Evolutionary conservation across 2,797 vertebrate species (phyloP), one percentile per base, ranked within the genome.

Genomic region (Falco berigora): DNA sequence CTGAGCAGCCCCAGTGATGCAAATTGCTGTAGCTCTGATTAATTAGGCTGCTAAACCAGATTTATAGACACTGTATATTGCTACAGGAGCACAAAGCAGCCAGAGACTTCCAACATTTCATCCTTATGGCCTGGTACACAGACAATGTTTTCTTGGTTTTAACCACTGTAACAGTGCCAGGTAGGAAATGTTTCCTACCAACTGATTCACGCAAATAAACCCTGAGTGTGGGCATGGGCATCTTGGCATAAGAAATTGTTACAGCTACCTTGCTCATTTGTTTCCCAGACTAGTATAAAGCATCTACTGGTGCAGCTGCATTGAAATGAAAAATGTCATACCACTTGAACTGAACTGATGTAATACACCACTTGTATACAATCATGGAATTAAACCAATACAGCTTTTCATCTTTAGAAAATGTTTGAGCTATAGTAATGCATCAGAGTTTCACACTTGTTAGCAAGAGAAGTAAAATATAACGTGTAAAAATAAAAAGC

Each of bases 21-120:
- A 95, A 91, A 95, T 74, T 95, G 52, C 63, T 74, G 52, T 55
- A 87, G 69, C 32, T 82, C 61, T 77, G 86, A 96, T 85, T 95
- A 96, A 93, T 92, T 80, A 92, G 74, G 61, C 42, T 47, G 61
- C 53, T 95, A 62, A 83, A 38, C 21, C 25, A 30, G 81, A 96
- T 91, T 87, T 95, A 90, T 67, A n/a, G 86, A 58, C 64, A 17
- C 28, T 68, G 49, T 86, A 82, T 84, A 86, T 94, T 85, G 50
- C 81, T 71, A 52, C 42, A 85, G 64, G 27, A 94, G 61, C 61
- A 92, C 55, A 82, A 83, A 89, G 42, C 77, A 93, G 71, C 56
- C 64, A 76, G 74, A 82, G 28, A 16, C 38, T 85, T 91, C 49
- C 1, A 32, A 32, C 88, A 89, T 91, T 96, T 96, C 80, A 64